Conservation (phyloP, 2,888 invertebrate genomes). For the Volucella inflata region DNA sequence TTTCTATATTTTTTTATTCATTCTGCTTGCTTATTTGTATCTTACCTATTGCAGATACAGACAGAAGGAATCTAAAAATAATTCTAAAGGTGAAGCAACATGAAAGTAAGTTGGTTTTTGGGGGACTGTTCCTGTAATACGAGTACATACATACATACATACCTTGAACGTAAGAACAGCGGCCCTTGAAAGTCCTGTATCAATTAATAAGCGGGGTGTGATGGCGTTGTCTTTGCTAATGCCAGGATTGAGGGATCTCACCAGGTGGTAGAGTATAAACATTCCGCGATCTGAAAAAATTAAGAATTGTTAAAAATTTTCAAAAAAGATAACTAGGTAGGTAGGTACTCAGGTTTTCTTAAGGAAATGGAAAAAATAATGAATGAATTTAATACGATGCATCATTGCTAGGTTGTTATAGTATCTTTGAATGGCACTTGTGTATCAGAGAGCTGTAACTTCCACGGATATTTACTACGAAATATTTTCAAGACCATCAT, state of each 20-base stretch:
- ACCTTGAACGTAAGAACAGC: constrained; percentile 35
- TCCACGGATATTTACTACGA: too few relatives aligned
- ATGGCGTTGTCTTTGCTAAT: background rate
- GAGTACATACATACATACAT: constrained; percentile 9
- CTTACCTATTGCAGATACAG: constrained; percentile 30
- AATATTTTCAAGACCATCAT: too few relatives aligned
- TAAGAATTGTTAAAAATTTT: background rate
- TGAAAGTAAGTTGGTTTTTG: background rate
- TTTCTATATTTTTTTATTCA: constrained; percentile 19
- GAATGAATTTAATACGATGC: too few relatives aligned
- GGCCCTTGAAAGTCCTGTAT: constrained; percentile 8
- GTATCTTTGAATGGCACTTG: too few relatives aligned
- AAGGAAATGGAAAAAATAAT: too few relatives aligned
- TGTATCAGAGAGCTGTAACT: too few relatives aligned
- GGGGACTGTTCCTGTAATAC: background rate
- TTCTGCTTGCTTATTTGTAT: constrained; percentile 52
- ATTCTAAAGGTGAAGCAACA: background rate
- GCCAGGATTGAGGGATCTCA: constrained; percentile 30
- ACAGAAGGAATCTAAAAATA: constrained; percentile 25
- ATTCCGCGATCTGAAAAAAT: constrained; percentile 54
- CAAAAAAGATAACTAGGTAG: background rate
- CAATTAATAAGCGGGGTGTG: background rate
- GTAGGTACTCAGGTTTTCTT: too few relatives aligned
- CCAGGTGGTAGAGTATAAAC: constrained; percentile 55
- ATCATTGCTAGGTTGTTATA: too few relatives aligned